Evolutionary conservation across 2,797 vertebrate genomes (phyloP).

Genomic region (Mormyrus proboscirostris): DNA sequence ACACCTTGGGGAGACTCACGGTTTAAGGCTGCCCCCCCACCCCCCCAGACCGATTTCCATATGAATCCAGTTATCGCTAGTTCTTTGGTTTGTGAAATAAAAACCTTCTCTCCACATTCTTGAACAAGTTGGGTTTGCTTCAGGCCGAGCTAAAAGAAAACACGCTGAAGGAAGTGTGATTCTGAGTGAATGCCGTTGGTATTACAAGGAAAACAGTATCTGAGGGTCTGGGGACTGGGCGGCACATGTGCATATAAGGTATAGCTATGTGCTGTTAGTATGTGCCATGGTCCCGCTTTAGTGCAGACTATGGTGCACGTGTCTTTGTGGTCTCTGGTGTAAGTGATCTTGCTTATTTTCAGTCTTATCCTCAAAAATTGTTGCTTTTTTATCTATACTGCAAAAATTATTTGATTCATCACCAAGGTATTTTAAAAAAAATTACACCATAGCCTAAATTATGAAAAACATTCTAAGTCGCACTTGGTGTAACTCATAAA

Average conservation of each 20-base stretch:
- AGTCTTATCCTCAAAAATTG: neutral
- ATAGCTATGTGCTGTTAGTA: neutral
- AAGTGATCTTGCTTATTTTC: neutral
- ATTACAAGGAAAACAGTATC: conserved; percentile 34
- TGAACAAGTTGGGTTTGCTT: conserved; percentile 53
- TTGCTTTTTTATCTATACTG: neutral
- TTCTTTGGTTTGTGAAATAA: conserved; percentile 48
- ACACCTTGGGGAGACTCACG: conserved; percentile 39
- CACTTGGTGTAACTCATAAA: neutral
- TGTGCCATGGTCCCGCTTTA: neutral
- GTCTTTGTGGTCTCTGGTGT: neutral
- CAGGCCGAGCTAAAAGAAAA: conserved; percentile 51
- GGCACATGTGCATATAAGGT: neutral
- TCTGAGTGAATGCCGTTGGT: conserved; percentile 32
- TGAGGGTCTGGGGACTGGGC: conserved; percentile 26
- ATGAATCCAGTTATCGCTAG: conserved; percentile 56
- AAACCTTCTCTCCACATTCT: conserved; percentile 56
- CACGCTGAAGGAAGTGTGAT: conserved; percentile 45
- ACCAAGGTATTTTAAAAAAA: neutral
- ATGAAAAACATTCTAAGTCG: neutral
- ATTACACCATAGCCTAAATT: neutral
- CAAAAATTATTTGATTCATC: neutral
- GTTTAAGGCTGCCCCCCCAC: conserved; percentile 24
- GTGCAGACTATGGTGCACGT: neutral
- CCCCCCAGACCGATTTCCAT: conserved; percentile 33